Evolutionary conservation across 2,113 vertebrate genomes (phyloP), one percentile per base, ranked within the genome.

Genomic region (Poecile atricapillus): DNA sequence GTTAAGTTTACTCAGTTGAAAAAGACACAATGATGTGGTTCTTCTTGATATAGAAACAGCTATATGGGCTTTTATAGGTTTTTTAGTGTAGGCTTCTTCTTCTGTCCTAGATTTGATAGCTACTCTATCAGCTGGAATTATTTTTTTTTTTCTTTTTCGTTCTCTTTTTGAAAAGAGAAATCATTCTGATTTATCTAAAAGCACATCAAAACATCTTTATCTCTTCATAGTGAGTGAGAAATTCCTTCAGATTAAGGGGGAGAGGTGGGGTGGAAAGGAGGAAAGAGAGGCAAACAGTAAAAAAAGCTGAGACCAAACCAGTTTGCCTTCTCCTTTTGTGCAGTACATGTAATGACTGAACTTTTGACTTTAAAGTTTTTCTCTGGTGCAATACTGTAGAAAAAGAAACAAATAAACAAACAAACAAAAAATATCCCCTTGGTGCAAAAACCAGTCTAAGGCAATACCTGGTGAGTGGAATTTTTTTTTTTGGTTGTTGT

Each of bases 81-180:
- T 96, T 96, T 78, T 89, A 89, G 89, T 77, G 82, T 79, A 88
- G 71, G 78, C 53, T 95, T 83, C 56, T 93, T 95, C 63, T 89
- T 90, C 85, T 94, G 83, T 87, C 86, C 53, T 76, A 43, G 44
- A 89, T 96, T 91, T 94, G 82, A 93, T 90, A 92, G 59, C 60
- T 83, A 69, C 52, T 92, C 65, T 74, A 78, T 92, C 77, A 94
- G 65, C 35, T 79, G 77, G 35, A 63, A 3, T 68, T 52, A 39
- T 76, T 80, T 88, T 62, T 85, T 50, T 50, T 62, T 64, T 82
- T 64, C 68, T 91, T 82, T 41, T 41, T 18, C 1, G 0, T 58
- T 93, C 31, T 65, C 21, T 62, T 91, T 93, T 68, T 52, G 28
- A 60, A 74, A 81, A 69, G 83, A 46, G 52, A 65, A 52, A 20